These are phyloP conservation scores for Coelinius sp. DNA, from an alignment of 2,888 invertebrate species.

Conservation along the genomic window DNA sequence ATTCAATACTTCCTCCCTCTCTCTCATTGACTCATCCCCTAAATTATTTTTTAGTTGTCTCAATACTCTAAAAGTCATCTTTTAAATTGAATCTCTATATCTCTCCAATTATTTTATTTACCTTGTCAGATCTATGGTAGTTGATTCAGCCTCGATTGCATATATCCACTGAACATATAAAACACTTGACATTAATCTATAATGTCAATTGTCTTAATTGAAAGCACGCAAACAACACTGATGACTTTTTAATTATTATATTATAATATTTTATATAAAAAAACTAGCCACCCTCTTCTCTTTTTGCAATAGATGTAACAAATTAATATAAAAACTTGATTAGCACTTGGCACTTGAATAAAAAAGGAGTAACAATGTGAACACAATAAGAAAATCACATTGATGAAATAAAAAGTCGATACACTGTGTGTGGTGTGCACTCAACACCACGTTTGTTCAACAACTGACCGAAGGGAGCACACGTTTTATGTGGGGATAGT, in stretches of 20 bases:
- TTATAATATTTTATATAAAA: not conserved
- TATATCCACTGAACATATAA: constrained; percentile 17
- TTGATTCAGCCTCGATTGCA: constrained; percentile 12
- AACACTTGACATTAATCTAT: constrained; percentile 27
- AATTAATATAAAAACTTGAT: not conserved
- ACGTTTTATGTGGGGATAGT: constrained; percentile 11
- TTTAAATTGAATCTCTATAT: too few relatives aligned
- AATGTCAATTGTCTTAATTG: constrained; percentile 21
- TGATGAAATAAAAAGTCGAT: not conserved
- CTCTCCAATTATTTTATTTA: not conserved
- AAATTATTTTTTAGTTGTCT: not conserved
- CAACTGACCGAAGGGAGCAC: constrained; percentile 17
- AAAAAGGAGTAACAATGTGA: not conserved
- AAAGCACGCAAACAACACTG: constrained; percentile 2
- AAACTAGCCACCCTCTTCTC: too few relatives aligned
- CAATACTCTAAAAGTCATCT: too few relatives aligned
- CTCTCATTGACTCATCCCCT: not conserved
- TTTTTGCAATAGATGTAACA: not conserved
- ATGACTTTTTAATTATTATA: constrained; percentile 12
- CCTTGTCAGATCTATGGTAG: not conserved
- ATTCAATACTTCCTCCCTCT: not conserved
- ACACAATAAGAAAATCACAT: not conserved
- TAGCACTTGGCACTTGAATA: not conserved
- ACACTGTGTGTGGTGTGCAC: constrained; percentile 7
- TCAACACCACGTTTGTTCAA: constrained; percentile 6